Evolutionary conservation across 2,888 invertebrate genomes (phyloP).

Genomic region (Aleiodes alternator): DNA sequence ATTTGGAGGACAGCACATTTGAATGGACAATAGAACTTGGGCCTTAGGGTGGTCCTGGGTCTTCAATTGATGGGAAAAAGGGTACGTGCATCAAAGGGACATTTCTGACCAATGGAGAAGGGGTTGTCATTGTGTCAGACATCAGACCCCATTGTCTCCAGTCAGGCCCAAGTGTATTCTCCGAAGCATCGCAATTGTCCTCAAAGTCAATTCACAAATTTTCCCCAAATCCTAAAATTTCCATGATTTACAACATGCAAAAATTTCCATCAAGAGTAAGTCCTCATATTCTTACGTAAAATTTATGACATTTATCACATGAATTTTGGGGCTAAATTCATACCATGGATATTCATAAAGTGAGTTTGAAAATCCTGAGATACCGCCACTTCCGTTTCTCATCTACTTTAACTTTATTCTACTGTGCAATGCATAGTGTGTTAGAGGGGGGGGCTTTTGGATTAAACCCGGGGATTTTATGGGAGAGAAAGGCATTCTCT

Average conservation of each 20-base stretch:
- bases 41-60: constrained; percentile 32
- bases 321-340: background rate
- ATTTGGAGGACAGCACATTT: constrained; percentile 44
- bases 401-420: background rate
- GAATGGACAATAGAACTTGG: constrained; percentile 18
- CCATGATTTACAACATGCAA: background rate
- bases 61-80: constrained; percentile 34
- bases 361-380: constrained; percentile 44
- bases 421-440: background rate
- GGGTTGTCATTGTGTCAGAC: constrained; percentile 45
- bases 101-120: constrained; percentile 62
- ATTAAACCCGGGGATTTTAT: constrained; percentile 31
- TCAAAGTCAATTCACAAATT: no score
- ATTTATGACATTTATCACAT: background rate
- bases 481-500: constrained; percentile 21
- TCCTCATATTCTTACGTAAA: background rate
- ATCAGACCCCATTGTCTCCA: constrained; percentile 36
- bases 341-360: constrained; percentile 42
- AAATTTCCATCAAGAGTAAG: no score
- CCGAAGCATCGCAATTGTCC: no score
- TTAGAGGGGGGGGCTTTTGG: background rate
- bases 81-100: constrained; percentile 60
- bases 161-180: background rate
- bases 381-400: constrained; percentile 26
- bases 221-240: no score